Percentiles rank a stretch among this genome's conserved stretches.
phyloP scores from a whole-genome alignment of 2,797 vertebrate genomes.

The Parotocinclus haroldoi region DNA sequence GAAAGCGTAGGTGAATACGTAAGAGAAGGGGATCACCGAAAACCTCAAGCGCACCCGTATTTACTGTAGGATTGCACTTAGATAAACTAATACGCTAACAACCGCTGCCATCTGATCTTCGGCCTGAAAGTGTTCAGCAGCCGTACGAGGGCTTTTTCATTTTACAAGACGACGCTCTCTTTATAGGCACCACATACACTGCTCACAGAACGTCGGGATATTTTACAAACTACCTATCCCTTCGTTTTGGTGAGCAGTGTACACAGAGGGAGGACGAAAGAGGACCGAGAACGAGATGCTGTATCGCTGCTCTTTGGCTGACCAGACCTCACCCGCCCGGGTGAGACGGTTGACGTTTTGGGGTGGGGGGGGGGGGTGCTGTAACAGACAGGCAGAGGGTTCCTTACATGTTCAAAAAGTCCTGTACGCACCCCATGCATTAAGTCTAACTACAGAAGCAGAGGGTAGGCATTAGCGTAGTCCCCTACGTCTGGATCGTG shows the following conservation, averaged over 20 bases:
- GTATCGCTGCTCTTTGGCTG: conserved; percentile 15
- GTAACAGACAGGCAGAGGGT: conserved; percentile 50
- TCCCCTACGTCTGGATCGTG: conserved; percentile 57
- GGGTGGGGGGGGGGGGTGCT: conserved; percentile 26
- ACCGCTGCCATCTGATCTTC: too few relatives aligned
- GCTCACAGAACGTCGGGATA: too few relatives aligned
- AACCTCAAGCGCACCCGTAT: conserved; percentile 23
- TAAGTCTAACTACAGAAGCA: conserved; percentile 59
- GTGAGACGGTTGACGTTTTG: conserved; percentile 17
- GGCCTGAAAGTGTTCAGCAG: too few relatives aligned
- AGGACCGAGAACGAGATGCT: neutral
- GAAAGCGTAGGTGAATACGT: neutral
- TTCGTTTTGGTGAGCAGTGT: too few relatives aligned
- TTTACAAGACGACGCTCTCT: too few relatives aligned
- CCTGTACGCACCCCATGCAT: conserved; percentile 62
- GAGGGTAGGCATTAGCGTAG: conserved; percentile 53
- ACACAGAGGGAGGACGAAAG: neutral
- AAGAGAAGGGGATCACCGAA: conserved; percentile 9
- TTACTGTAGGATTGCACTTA: conserved; percentile 31
- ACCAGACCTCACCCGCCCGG: conserved; percentile 15
- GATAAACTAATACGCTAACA: too few relatives aligned
- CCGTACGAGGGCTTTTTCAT: too few relatives aligned
- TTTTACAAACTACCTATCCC: too few relatives aligned
- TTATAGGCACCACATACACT: too few relatives aligned
- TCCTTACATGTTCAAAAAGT: conserved; percentile 65